Base-by-base conservation (phyloP, 2,888 invertebrate species). In the Cactoblastis cactorum region DNA sequence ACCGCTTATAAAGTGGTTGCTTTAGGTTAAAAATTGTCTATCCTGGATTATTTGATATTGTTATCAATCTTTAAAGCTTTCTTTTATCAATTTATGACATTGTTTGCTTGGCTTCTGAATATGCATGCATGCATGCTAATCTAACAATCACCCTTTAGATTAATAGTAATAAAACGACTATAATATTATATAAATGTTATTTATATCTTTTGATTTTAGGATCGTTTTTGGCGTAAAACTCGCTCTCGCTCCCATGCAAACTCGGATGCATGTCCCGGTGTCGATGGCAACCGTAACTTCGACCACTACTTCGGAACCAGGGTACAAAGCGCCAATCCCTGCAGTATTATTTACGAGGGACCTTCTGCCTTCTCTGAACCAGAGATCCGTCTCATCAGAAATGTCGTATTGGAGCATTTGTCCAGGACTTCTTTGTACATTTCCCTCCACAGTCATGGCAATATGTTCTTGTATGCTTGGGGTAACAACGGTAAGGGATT, bases 231-330 rank as follows among this genome's bases (percentile, higher is more conserved):
- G 94, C 91, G 94, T 22, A 95, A 95, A 69, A 95, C 94, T 1
- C 91, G 94, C 1, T 91, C 92, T 0, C 83, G 73, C 0, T 74
- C 77, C 9, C 67, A 82, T n/a, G 73, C 72, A 0, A 83, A 80
- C 24, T 63, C 80, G 17, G 73, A 80, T 0, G 59, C 63, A 0
- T 96, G 95, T 61, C 79, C 81, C 4, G 96, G 96, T n/a, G 92
- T 93, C 0, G 96, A 96, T 68, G 92, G 92, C 0, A 96, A 96
- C 76, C 90, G 96, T 22, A 96, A 96, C 80, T 96, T 94, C 66
- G 94, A 91, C 52, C 92, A 91, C 63, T 79, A 92, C 56, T 95
- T 95, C 94, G 93, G 92, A 80, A 91, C 90, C 77, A 80, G 62
- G 53, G 90, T 77, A 0, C 76, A 74, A 6, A 88, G 86, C 51